Evolutionary conservation across 1,140 invertebrate species (phyloP).

Genomic region (Macrostomum lignano): DNA sequence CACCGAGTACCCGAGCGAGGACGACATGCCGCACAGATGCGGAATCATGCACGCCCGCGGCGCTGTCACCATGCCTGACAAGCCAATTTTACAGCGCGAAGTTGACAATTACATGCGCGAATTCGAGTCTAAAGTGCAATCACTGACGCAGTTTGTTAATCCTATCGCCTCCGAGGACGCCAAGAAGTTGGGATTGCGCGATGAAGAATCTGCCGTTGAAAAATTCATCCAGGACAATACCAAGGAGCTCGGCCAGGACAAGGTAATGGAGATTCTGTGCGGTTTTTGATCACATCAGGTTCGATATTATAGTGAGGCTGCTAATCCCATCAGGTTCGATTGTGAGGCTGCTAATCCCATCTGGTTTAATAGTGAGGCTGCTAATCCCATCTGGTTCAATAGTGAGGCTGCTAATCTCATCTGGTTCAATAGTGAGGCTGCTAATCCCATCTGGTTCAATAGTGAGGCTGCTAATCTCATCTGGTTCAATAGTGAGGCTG

Average conservation of each 20-base stretch:
- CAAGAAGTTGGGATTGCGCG: constrained; percentile 2
- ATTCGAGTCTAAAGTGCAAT: not conserved
- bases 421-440: too few species aligned
- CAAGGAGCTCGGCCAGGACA: constrained; percentile 3
- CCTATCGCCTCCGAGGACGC: not conserved
- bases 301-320: too few species aligned
- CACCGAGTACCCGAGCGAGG: constrained; percentile 91
- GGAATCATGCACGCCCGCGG: constrained; percentile 75
- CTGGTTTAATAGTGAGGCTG: too few species aligned
- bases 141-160: constrained; percentile 1
- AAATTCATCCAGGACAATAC: constrained; percentile 63
- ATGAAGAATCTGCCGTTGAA: constrained; percentile 42
- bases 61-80: not conserved
- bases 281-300: too few species aligned
- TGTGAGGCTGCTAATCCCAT: too few species aligned
- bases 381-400: too few species aligned
- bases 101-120: not conserved
- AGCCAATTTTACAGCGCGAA: not conserved
- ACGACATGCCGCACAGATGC: constrained; percentile 95
- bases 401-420: too few species aligned
- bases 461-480: too few species aligned
- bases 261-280: not conserved
- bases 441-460: too few species aligned
- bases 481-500: too few species aligned
- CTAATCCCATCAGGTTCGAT: too few species aligned